phyloP scores from a whole-genome alignment of 2,797 vertebrate genomes.

The Crenuchus spilurus region DNA sequence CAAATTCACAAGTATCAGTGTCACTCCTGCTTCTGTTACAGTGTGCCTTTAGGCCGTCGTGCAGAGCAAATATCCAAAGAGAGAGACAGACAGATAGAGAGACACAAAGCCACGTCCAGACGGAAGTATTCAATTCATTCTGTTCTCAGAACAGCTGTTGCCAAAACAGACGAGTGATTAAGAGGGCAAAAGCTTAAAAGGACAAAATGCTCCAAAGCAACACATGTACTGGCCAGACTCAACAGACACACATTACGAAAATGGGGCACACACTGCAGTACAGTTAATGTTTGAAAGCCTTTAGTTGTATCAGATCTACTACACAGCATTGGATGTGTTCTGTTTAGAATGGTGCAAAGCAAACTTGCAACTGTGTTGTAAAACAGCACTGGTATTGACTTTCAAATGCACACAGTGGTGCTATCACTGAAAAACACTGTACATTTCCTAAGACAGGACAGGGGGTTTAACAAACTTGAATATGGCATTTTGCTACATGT shows the following conservation, averaged over 20 bases:
- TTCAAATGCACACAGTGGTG: no score
- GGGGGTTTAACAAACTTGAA: no score
- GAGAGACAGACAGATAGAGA: neutral
- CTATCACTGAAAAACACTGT: no score
- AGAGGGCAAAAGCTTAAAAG: conserved; percentile 51
- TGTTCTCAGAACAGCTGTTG: conserved; percentile 54
- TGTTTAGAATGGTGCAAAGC: no score
- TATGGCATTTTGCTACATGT: no score
- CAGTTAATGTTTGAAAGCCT: conserved; percentile 4
- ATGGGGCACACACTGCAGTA: neutral
- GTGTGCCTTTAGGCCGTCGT: neutral
- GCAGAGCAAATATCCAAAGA: neutral
- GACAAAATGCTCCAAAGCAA: conserved; percentile 43
- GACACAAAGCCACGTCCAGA: conserved; percentile 52
- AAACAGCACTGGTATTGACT: no score
- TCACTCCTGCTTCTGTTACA: neutral
- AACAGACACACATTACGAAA: neutral
- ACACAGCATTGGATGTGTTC: no score
- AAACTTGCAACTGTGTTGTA: no score
- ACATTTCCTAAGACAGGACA: no score
- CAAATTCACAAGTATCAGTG: conserved; percentile 18
- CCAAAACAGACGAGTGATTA: conserved; percentile 54
- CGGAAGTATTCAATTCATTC: conserved; percentile 57
- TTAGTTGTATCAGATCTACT: no score
- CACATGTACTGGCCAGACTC: conserved; percentile 24